Base-by-base conservation (phyloP, 1,140 invertebrate species). In the Uloborus diversus region DNA sequence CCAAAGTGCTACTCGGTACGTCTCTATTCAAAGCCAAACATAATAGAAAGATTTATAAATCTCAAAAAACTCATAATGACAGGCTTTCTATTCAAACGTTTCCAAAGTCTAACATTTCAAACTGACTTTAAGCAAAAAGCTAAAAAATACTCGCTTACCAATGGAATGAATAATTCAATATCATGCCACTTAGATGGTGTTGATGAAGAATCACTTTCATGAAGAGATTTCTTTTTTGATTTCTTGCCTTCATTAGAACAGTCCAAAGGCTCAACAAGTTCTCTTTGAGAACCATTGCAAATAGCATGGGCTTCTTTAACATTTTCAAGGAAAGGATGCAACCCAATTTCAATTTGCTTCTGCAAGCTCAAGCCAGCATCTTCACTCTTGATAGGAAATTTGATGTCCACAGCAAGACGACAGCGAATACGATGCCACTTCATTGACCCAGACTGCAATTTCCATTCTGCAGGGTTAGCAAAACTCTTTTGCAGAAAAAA, bases 341-440 rank as follows among this genome's bases (percentile, higher is more conserved):
- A 69, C 79, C 68, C 81, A 87, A 92, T 91, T 87, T 92, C 89
- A 83, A 92, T 88, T 83, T 92, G 90, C 85, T 90, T 90, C 81
- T 90, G 90, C 4, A 92, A 88, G 49, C 89, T 89, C 80, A 89
- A 87, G 28, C 89, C 88, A 84, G 87, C 86, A 82, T 89, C 87
- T 75, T 89, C 87, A 27, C 88, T 87, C 80, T 88, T 86, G 51
- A 92, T 89, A 49, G 90, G 89, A 84, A 92, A 91, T 35, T 90
- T 84, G 83, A 90, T 88, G 86, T 93, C 90, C 84, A 94, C 89
- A 83, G 92, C 90, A 84, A 92, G 88, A 80, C 90, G 87, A 81
- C 91, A 91, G 82, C 93, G 90, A n/a, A 94, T 84, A 83, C 90
- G 88, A 81, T 91, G 89, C 92, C 93, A 94, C 13, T 79, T 79